A percentile compares a stretch with the other conserved stretches of the same genome.
Evolutionary conservation across 2,797 vertebrate genomes (phyloP).

Genomic region (Falco peregrinus): DNA sequence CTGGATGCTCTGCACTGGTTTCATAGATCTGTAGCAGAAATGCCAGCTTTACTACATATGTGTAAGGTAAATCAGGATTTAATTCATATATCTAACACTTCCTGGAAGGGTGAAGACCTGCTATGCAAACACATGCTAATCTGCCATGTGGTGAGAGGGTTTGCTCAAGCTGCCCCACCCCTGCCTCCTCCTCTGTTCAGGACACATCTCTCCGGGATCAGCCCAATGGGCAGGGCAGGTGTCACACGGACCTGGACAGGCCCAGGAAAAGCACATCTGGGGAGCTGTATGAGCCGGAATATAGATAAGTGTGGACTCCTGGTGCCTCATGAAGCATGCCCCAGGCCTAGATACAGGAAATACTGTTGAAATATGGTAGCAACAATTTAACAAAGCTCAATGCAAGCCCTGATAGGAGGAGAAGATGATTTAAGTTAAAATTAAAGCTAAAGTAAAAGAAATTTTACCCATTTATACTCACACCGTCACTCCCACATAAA

Average conservation of each 20-base stretch:
- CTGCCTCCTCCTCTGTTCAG: not conserved
- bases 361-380: not conserved
- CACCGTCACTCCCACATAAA: not conserved
- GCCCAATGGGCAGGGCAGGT: not conserved
- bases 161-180: not conserved
- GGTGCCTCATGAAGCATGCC: not conserved
- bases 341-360: not conserved
- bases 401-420: not conserved
- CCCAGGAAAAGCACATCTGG: fast-evolving
- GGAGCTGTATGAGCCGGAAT: not conserved
- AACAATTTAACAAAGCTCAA: not conserved
- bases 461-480: not conserved
- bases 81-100: not conserved
- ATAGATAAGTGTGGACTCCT: fast-evolving
- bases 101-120: not conserved
- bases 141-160: not conserved
- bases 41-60: not conserved
- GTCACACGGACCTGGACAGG: not conserved
- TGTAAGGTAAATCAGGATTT: not conserved
- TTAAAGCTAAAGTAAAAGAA: not conserved
- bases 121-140: not conserved
- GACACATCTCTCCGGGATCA: fast-evolving
- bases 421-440: not conserved
- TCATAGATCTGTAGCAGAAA: not conserved
- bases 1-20: not conserved